Evolutionary conservation across 2,888 invertebrate genomes (phyloP), one percentile per base, ranked within the genome.

Genomic region (Monoplex corrugatus): DNA sequence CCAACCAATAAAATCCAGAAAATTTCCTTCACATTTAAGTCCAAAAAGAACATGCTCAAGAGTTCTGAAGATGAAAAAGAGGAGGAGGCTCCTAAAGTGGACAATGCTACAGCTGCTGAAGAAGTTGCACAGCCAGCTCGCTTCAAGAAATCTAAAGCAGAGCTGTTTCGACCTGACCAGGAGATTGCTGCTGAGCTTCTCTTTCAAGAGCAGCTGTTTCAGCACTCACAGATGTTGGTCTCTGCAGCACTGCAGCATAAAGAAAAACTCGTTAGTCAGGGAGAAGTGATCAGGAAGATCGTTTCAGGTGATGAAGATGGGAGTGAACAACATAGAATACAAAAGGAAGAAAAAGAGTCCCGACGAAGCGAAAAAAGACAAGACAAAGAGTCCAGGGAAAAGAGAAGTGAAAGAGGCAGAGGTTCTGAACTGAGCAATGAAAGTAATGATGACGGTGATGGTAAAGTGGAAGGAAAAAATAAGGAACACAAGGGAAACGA

Each of bases 141-240:
- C 50, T 91, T 91, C n/a, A 91, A 91, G 50, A 90, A 91, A 28
- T 86, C 90, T 6, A 92, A 91, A 84, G 90, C 90, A 87, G 91
- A 91, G 32, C 91, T 92, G 89, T 92, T 90, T 45, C 87, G 90
- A 16, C 92, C 92, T 0, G 89, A 88, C 32, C 87, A 89, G 35
- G 80, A 84, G 87, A 32, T 45, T n/a, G 82, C 57, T 44, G 78
- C 85, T 23, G 87, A 82, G 16, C 38, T 72, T 19, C 8, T 82
- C 23, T 13, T 50, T 6, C 78, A 45, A 28, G 50, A 85, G 35
- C 75, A 75, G 44, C 32, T 68, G 75, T 10, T 80, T 3, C 19
- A 45, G 45, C 40, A 32, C 32, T 75, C 85, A 10, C 85, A 84
- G 38, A 85, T 89, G 50, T 78, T 85, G 50, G 75, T 80, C 72